These are phyloP conservation scores for Tiaroga cobitis DNA, from an alignment of 2,797 vertebrate species.

Conservation along the genomic window DNA sequence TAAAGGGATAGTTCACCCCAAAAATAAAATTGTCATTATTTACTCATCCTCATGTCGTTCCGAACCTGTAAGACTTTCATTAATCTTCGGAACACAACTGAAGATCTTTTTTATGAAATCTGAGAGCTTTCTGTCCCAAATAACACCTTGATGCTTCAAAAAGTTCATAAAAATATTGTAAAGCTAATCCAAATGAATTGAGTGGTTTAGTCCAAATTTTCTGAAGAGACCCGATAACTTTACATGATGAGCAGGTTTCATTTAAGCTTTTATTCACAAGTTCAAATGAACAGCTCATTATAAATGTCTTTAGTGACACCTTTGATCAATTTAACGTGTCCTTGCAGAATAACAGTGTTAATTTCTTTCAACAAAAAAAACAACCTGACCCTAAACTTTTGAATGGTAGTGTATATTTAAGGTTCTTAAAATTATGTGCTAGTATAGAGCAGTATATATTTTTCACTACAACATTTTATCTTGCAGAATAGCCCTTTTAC, in stretches of 20 bases:
- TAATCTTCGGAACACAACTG: too few relatives aligned
- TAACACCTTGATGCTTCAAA: not conserved
- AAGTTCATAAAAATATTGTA: too few relatives aligned
- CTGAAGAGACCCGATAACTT: too few relatives aligned
- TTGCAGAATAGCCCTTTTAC: not conserved
- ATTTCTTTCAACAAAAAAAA: not conserved
- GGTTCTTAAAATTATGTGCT: not conserved
- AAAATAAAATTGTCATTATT: not conserved
- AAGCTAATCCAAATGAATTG: too few relatives aligned
- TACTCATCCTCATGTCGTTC: not conserved
- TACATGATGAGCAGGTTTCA: too few relatives aligned
- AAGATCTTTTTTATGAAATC: not conserved
- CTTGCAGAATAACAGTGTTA: not conserved
- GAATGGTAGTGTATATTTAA: not conserved
- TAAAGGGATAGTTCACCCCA: not conserved
- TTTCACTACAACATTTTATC: not conserved
- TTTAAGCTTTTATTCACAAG: too few relatives aligned
- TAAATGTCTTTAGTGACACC: not conserved
- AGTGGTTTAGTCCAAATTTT: too few relatives aligned
- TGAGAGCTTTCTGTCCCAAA: not conserved
- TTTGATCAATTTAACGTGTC: not conserved
- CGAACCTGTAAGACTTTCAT: not conserved
- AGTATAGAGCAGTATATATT: too few relatives aligned
- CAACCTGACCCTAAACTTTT: not conserved
- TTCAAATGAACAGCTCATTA: not conserved